These are phyloP conservation scores for Tinamus guttatus DNA, from an alignment of 2,113 vertebrate genomes.

Conservation along the genomic window DNA sequence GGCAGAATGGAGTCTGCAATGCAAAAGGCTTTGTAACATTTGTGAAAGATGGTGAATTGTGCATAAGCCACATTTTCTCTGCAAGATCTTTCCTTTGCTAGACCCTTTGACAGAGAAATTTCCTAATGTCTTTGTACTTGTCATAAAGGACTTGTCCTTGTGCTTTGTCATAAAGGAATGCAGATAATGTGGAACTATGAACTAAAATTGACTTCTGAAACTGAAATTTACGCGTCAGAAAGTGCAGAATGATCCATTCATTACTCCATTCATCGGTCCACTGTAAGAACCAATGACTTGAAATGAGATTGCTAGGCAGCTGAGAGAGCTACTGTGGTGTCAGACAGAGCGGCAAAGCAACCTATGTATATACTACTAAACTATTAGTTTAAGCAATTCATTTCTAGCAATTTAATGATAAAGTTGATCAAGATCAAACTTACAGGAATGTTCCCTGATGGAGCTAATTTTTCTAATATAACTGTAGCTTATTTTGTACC, in stretches of 20 bases:
- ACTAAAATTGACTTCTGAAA: not conserved
- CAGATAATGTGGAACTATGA: not conserved
- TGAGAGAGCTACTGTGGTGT: not conserved
- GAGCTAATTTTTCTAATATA: not conserved
- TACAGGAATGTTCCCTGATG: not conserved
- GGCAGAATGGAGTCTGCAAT: not conserved
- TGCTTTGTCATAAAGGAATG: not conserved
- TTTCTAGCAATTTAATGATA: not conserved
- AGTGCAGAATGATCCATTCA: not conserved
- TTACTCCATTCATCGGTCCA: too few relatives aligned
- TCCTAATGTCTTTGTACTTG: not conserved
- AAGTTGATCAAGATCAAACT: not conserved
- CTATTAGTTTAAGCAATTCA: too few relatives aligned
- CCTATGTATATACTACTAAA: not conserved
- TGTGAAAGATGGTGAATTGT: not conserved
- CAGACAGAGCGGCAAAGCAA: not conserved
- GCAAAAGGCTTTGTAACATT: not conserved
- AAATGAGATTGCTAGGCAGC: not conserved
- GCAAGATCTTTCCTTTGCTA: not conserved
- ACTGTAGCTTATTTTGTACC: not conserved
- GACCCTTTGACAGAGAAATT: not conserved
- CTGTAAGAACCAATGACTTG: not conserved
- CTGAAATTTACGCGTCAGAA: not conserved
- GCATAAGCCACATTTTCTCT: not conserved
- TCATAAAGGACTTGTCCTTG: too few relatives aligned